phyloP scores from a whole-genome alignment of 2,113 vertebrate species.

The Calcarius ornatus region DNA sequence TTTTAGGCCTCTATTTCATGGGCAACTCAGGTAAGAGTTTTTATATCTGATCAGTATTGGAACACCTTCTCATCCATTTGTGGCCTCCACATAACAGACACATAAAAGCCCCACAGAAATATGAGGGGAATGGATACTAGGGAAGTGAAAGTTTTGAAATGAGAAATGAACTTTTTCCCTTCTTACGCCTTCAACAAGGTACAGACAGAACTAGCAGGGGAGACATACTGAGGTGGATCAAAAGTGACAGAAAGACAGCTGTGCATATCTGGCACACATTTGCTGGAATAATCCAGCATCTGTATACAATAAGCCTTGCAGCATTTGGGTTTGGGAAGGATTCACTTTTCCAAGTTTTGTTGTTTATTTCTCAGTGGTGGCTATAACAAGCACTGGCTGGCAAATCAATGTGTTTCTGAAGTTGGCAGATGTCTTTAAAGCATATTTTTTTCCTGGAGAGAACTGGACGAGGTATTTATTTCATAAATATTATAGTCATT shows the following conservation, averaged over 20 bases:
- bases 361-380: background rate
- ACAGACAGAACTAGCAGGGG: background rate
- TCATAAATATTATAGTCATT: background rate
- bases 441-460: background rate
- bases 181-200: background rate
- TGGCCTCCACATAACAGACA: background rate
- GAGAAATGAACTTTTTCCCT: constrained; percentile 29
- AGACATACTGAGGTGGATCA: constrained; percentile 28
- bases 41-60: accelerated
- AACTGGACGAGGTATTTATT: background rate
- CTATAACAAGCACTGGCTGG: background rate
- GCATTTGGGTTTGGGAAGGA: background rate
- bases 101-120: background rate
- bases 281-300: constrained; percentile 2
- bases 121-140: background rate
- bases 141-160: background rate
- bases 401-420: background rate
- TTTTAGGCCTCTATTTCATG: background rate
- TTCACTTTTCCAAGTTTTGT: background rate
- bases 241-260: constrained; percentile 62
- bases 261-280: constrained; percentile 32
- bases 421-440: background rate
- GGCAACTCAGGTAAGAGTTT: background rate
- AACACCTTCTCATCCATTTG: background rate
- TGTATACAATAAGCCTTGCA: constrained; percentile 1